A percentile compares a stretch with the other conserved stretches of the same genome.
Evolutionary conservation across 2,113 vertebrate species (phyloP).

Genomic region (Struthio camelus): DNA sequence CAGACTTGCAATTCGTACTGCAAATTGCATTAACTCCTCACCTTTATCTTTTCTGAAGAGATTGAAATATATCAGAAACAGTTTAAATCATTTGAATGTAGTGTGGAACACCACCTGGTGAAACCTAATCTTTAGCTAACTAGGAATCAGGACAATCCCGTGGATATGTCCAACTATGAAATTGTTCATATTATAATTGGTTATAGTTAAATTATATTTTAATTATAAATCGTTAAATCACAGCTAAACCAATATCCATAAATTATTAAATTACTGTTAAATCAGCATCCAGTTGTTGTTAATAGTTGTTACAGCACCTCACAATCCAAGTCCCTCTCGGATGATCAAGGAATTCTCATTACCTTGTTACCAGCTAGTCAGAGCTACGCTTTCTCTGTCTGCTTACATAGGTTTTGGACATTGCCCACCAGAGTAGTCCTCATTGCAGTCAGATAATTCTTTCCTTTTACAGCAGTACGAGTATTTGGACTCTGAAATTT

Average conservation of each 20-base stretch:
- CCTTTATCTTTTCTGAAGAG: not conserved
- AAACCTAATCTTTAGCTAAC: not conserved
- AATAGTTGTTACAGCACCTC: not conserved
- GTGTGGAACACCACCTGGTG: not conserved
- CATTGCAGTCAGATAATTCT: fast-evolving
- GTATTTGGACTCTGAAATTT: no score
- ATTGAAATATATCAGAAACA: not conserved
- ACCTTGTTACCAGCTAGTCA: not conserved
- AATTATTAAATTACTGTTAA: not conserved
- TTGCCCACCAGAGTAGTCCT: not conserved
- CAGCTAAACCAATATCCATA: no score
- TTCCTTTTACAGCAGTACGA: not conserved
- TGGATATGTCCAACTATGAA: not conserved
- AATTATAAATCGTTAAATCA: not conserved
- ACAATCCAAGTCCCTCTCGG: not conserved
- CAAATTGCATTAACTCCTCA: not conserved
- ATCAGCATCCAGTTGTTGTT: not conserved
- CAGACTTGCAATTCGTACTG: not conserved
- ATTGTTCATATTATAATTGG: not conserved
- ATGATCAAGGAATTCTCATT: not conserved
- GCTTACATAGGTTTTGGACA: not conserved
- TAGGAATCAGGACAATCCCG: not conserved
- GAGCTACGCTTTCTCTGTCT: not conserved
- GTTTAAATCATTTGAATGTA: not conserved
- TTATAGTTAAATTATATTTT: not conserved